phyloP scores from a whole-genome alignment of 2,113 vertebrate genomes.

The Dolichotis patagonum region DNA sequence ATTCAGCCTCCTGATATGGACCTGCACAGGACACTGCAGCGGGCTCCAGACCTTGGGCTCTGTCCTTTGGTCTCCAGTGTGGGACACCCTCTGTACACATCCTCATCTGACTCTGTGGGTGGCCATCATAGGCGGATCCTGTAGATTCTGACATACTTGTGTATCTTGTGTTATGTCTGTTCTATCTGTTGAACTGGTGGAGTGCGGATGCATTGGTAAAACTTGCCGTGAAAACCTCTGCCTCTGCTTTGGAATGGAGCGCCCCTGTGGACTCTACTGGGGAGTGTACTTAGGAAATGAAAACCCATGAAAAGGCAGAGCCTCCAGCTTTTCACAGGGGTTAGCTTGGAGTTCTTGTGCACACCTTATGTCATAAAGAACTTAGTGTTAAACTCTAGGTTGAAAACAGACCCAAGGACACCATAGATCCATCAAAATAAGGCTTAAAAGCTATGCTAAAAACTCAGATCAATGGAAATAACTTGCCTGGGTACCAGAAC shows the following conservation, averaged over 20 bases:
- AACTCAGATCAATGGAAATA: not conserved
- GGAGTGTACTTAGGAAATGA: not conserved
- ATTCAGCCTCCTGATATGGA: not conserved
- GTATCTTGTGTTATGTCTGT: not conserved
- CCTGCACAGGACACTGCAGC: not conserved
- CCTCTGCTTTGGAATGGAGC: not conserved
- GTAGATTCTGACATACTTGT: not conserved
- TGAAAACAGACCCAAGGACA: not conserved
- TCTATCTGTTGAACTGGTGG: not conserved
- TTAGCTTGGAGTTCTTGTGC: not conserved
- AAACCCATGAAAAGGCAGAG: not conserved
- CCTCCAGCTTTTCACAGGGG: no score
- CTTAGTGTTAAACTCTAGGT: not conserved
- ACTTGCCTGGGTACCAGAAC: not conserved
- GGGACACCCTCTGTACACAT: not conserved
- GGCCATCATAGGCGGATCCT: not conserved
- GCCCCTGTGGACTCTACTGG: fast-evolving
- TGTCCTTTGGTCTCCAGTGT: not conserved
- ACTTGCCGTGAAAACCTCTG: no score
- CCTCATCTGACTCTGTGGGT: not conserved
- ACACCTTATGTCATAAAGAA: not conserved
- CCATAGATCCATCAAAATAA: not conserved
- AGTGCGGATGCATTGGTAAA: no score
- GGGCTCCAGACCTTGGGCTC: not conserved
- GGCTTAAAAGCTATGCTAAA: not conserved